These are phyloP conservation scores for Myopa testacea DNA, from an alignment of 2,888 invertebrate species.

Conservation along the genomic window DNA sequence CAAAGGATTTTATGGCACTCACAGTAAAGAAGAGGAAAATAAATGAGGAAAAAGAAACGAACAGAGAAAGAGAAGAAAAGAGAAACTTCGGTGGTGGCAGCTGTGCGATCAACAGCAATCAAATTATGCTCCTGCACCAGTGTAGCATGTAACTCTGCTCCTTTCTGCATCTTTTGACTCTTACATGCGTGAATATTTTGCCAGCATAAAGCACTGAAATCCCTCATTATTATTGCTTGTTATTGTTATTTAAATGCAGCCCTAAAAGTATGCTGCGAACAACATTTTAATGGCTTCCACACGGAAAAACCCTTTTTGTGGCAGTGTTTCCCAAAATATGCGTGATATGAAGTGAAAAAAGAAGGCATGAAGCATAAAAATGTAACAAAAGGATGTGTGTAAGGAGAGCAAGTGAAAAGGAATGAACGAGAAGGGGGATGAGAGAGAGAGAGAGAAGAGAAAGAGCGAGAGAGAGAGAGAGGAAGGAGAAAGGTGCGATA, in stretches of 20 bases:
- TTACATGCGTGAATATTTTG: constrained; percentile 5
- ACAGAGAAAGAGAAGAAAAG: not conserved
- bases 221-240: constrained; percentile 16
- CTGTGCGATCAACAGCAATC: constrained; percentile 7
- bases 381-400: not conserved
- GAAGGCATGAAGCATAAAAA: not conserved
- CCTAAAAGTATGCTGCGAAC: no score
- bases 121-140: not conserved
- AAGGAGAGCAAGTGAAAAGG: not conserved
- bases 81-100: constrained; percentile 5
- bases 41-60: not conserved
- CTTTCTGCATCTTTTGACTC: not conserved
- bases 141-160: not conserved
- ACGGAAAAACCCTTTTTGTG: constrained; percentile 33
- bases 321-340: constrained; percentile 13
- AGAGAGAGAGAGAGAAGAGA: not conserved
- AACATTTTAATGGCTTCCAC: constrained; percentile 41
- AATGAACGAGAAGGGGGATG: not conserved
- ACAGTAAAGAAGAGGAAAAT: not conserved
- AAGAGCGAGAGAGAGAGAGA: not conserved
- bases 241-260: constrained; percentile 35
- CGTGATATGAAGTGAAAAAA: not conserved
- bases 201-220: not conserved
- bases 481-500: not conserved
- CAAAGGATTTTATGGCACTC: constrained; percentile 25